Percentiles rank a stretch among this genome's conserved stretches.
phyloP scores from a whole-genome alignment of 1,140 invertebrate genomes.

The Brachionus calyciflorus region DNA sequence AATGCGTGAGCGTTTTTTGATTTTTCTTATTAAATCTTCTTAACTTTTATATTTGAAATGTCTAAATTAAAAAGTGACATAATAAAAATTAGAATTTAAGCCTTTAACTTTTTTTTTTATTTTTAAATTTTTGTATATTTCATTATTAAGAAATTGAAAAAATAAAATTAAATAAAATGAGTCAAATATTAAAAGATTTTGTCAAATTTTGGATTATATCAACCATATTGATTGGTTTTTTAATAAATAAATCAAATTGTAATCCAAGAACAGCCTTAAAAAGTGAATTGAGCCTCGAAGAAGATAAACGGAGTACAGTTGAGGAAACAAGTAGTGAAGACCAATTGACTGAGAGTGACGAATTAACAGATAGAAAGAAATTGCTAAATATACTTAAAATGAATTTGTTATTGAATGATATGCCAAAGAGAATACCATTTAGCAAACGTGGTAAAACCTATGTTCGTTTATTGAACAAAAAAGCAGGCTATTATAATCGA shows the following conservation, averaged over 20 bases:
- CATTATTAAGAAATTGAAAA: no score
- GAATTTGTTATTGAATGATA: neutral
- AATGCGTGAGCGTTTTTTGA: slow-evolving; percentile 23
- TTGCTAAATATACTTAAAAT: slow-evolving; percentile 1
- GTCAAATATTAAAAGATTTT: neutral
- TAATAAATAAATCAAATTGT: no score
- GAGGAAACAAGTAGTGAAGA: neutral
- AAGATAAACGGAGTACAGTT: neutral
- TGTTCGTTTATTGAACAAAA: slow-evolving; percentile 41
- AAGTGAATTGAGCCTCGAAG: neutral
- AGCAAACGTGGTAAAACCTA: slow-evolving; percentile 26
- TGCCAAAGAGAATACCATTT: neutral
- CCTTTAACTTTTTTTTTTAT: neutral
- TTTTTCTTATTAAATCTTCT: neutral
- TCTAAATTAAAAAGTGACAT: slow-evolving; percentile 34
- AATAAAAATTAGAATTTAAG: neutral
- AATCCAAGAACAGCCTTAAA: neutral
- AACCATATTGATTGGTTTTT: no score
- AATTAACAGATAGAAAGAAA: neutral
- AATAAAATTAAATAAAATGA: neutral
- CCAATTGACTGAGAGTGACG: neutral
- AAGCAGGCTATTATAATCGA: slow-evolving; percentile 28
- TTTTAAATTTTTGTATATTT: no score
- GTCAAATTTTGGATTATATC: neutral
- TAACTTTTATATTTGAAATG: slow-evolving; percentile 1